Evolutionary conservation across 2,888 invertebrate genomes (phyloP).

Genomic region (Caenorhabditis parvicauda): DNA sequence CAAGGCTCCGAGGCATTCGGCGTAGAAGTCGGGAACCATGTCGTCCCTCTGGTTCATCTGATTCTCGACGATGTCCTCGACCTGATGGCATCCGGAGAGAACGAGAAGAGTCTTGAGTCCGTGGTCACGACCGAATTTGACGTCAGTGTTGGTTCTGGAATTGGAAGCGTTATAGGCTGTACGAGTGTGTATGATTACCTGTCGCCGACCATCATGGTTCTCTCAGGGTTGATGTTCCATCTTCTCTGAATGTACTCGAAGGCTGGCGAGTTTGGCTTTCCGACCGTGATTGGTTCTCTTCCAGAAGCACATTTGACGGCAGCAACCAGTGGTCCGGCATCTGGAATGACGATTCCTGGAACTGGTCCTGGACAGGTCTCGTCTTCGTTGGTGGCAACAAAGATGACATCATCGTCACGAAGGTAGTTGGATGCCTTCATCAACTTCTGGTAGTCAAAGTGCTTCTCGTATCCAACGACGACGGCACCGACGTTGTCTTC

Average conservation of each 20-base stretch:
- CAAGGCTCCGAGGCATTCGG: constrained; percentile 51
- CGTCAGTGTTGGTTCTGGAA: constrained; percentile 78
- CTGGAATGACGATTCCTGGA: constrained; percentile 69
- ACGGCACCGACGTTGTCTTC: constrained; percentile 77
- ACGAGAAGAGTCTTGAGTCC: constrained; percentile 87
- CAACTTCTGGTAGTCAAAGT: constrained; percentile 86
- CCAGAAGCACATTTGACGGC: constrained; percentile 82
- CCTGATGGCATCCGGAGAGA: constrained; percentile 56
- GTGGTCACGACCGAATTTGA: constrained; percentile 82
- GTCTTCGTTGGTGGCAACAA: constrained; percentile 90
- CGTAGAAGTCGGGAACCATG: constrained; percentile 60
- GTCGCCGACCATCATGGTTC: constrained; percentile 88
- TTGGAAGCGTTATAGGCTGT: no score
- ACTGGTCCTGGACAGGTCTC: constrained; percentile 74
- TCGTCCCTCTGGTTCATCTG: constrained; percentile 49
- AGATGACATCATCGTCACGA: constrained; percentile 64
- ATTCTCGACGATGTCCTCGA: constrained; percentile 51
- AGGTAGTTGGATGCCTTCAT: constrained; percentile 87
- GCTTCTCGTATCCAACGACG: constrained; percentile 88
- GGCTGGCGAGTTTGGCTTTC: constrained; percentile 84
- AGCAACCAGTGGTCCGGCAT: constrained; percentile 76
- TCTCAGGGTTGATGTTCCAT: constrained; percentile 76
- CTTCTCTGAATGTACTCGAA: constrained; percentile 71
- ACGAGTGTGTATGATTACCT: no score
- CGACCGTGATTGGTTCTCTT: constrained; percentile 70